Percentiles rank a stretch among this genome's conserved stretches.
Conservation (phyloP, 2,113 vertebrate species). For the Microtus ochrogaster region DNA sequence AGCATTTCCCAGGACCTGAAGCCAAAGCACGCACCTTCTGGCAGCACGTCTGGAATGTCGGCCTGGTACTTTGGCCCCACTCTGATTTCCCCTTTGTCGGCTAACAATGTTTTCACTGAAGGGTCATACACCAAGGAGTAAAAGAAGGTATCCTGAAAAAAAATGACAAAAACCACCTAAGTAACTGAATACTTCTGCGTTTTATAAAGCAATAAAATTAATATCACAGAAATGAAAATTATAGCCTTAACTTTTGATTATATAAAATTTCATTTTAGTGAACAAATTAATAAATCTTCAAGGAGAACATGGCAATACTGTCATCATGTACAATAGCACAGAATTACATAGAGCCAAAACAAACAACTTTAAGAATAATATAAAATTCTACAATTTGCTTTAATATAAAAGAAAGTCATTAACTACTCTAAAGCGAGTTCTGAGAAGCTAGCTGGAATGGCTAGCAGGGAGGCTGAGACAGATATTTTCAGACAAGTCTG, state of each 20-base stretch:
- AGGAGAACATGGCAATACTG: neutral
- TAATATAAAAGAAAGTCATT: neutral
- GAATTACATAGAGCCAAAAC: conserved; percentile 36
- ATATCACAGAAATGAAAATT: conserved; percentile 23
- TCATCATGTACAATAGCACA: neutral
- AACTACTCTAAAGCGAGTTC: conserved; percentile 14
- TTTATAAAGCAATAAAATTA: conserved; percentile 48
- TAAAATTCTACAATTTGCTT: conserved; percentile 1
- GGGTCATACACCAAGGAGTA: conserved; percentile 98
- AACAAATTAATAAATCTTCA: conserved; percentile 57
- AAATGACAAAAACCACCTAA: conserved; percentile 21
- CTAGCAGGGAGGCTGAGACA: neutral
- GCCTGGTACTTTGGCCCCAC: conserved; percentile 98
- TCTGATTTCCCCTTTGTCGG: conserved; percentile 98
- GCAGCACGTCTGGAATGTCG: conserved; percentile 97
- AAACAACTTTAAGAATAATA: conserved; percentile 30
- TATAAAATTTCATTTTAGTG: conserved; percentile 12
- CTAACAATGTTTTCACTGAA: conserved; percentile 96
- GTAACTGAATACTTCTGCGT: conserved; percentile 6
- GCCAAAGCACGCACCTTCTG: conserved; percentile 89
- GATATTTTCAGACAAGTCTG: neutral
- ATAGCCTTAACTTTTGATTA: neutral
- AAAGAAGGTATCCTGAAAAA: conserved; percentile 95
- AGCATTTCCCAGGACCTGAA: neutral
- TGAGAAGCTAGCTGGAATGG: conserved; percentile 22